Evolutionary conservation across 1,140 invertebrate genomes (phyloP).

Genomic region (Drosophila pseudoobscura): DNA sequence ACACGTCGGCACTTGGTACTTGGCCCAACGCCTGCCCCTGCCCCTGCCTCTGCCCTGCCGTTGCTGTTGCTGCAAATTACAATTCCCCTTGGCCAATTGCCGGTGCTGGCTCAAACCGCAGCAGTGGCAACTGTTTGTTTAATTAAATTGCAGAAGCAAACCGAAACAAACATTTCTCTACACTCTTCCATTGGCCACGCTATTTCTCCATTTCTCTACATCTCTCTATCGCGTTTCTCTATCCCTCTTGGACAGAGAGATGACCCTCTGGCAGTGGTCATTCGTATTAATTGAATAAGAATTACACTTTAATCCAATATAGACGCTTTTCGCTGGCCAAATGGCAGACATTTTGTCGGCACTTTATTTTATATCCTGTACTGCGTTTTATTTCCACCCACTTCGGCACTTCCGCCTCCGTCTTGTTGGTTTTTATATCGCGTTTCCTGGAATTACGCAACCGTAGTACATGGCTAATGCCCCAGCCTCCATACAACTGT

Average conservation of each 20-base stretch:
- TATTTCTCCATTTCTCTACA: not conserved
- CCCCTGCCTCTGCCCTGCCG: slow-evolving; percentile 35
- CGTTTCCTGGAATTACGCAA: slow-evolving; percentile 53
- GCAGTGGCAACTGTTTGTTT: slow-evolving; percentile 72
- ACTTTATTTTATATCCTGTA: slow-evolving; percentile 61
- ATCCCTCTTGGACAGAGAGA: slow-evolving; percentile 13
- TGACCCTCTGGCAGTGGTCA: slow-evolving; percentile 38
- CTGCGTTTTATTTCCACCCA: slow-evolving; percentile 58
- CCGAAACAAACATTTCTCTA: slow-evolving; percentile 14
- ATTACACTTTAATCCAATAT: slow-evolving; percentile 62
- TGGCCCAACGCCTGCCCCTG: slow-evolving; percentile 6
- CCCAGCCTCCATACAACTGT: slow-evolving; percentile 18
- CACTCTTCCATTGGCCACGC: not conserved
- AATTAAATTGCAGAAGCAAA: slow-evolving; percentile 73
- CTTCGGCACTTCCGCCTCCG: slow-evolving; percentile 24
- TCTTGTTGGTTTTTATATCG: slow-evolving; percentile 68
- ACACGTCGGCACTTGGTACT: slow-evolving; percentile 69
- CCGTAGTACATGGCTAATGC: slow-evolving; percentile 35
- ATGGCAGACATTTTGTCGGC: slow-evolving; percentile 62
- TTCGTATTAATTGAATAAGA: slow-evolving; percentile 76
- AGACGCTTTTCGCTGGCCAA: slow-evolving; percentile 28
- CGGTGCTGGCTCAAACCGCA: slow-evolving; percentile 56
- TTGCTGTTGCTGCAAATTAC: slow-evolving; percentile 64
- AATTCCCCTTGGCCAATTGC: slow-evolving; percentile 62
- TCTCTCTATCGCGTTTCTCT: not conserved